Evolutionary conservation across 2,113 vertebrate species (phyloP).

Genomic region (Rhinogobius similis): DNA sequence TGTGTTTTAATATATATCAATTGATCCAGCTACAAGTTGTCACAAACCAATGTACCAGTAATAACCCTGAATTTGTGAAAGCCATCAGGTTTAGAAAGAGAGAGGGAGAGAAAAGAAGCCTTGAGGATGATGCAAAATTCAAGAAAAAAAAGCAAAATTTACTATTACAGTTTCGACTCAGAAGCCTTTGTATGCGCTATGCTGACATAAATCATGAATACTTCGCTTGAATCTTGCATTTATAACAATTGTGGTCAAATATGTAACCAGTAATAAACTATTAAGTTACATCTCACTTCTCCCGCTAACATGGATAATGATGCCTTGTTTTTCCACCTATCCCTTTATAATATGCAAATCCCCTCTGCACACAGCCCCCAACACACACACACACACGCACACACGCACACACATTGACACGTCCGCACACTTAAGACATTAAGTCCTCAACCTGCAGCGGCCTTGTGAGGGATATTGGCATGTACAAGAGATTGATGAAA

Average conservation of each 20-base stretch:
- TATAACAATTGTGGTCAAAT: neutral
- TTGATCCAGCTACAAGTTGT: no score
- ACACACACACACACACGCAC: conserved; percentile 56
- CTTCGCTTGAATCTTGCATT: neutral
- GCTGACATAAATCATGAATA: no score
- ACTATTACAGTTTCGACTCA: no score
- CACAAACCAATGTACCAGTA: no score
- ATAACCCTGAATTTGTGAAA: neutral
- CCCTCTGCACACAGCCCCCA: conserved; percentile 1
- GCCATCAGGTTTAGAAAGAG: no score
- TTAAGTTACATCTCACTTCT: neutral
- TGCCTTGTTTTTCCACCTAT: conserved; percentile 15
- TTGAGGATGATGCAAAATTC: no score
- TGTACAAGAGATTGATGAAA: conserved; percentile 89
- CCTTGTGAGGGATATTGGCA: conserved; percentile 79
- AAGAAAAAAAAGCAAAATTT: neutral
- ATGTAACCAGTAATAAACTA: neutral
- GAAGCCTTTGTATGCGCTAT: no score
- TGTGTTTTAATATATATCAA: no score
- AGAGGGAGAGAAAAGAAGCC: no score
- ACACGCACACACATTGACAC: conserved; percentile 47
- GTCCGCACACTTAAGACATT: conserved; percentile 77
- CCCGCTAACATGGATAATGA: conserved; percentile 3
- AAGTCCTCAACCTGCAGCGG: conserved; percentile 72
- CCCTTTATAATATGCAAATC: conserved; percentile 44